Conservation (phyloP, 2,113 vertebrate species). For the Petrocephalus zakoni region DNA sequence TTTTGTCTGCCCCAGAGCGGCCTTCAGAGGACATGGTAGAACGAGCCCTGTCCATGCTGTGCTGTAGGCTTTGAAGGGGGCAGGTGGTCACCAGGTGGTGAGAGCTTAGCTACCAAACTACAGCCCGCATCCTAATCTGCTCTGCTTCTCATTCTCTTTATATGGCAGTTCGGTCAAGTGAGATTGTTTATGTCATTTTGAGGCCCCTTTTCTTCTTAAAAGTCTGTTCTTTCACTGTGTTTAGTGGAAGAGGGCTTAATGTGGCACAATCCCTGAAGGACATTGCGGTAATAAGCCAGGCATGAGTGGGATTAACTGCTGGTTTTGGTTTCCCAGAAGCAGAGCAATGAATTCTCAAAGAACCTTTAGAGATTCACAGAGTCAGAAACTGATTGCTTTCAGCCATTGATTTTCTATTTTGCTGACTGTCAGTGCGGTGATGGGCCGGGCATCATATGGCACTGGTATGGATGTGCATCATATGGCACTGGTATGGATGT, state of each 20-base stretch:
- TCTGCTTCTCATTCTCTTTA: not conserved
- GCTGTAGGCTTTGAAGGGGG: not conserved
- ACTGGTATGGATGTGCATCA: too few species aligned
- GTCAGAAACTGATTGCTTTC: not conserved
- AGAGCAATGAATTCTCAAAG: not conserved
- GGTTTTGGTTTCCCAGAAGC: not conserved
- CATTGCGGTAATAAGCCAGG: not conserved
- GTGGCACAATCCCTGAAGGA: slow-evolving; percentile 6
- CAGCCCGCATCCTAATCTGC: not conserved
- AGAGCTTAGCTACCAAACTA: not conserved
- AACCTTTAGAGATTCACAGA: too few species aligned
- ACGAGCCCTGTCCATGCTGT: not conserved
- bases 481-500: too few species aligned
- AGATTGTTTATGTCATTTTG: not conserved
- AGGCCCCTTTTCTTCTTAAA: not conserved
- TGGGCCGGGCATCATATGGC: too few species aligned
- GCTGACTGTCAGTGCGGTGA: not conserved
- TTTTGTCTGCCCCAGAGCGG: not conserved
- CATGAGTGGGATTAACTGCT: not conserved
- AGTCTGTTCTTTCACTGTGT: not conserved
- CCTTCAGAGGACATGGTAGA: not conserved
- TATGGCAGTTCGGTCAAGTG: not conserved
- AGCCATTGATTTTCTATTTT: not conserved
- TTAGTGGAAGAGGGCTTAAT: not conserved
- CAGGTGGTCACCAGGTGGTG: not conserved